phyloP scores from a whole-genome alignment of 2,888 invertebrate genomes.

The Ceriagrion tenellum region DNA sequence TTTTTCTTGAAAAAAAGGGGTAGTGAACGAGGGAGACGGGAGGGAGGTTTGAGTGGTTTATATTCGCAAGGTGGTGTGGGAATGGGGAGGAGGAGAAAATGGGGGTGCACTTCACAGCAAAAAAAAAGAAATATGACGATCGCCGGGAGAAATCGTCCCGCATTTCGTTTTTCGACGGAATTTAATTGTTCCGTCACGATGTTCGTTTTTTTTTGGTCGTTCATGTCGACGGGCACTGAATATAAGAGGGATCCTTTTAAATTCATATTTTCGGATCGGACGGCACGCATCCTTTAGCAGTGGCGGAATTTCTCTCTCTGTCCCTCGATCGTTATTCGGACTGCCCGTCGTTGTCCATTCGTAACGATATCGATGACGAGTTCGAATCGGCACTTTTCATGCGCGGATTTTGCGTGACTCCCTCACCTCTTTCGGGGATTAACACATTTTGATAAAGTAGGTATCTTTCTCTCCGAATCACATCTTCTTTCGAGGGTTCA shows the following conservation, averaged over 20 bases:
- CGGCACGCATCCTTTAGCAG: background rate
- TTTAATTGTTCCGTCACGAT: conserved; percentile 25
- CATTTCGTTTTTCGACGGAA: background rate
- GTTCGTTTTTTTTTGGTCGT: conserved; percentile 5
- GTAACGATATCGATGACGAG: background rate
- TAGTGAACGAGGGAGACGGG: too few relatives aligned
- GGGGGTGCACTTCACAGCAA: background rate
- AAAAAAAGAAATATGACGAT: background rate
- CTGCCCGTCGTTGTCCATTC: background rate
- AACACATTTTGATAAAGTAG: too few relatives aligned
- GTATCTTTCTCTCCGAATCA: too few relatives aligned
- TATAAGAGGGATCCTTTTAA: conserved; percentile 8
- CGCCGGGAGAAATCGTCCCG: background rate
- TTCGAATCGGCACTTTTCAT: background rate
- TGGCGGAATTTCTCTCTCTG: background rate
- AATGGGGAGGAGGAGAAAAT: background rate
- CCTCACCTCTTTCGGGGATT: background rate
- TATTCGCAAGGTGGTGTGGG: background rate
- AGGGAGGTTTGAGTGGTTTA: too few relatives aligned
- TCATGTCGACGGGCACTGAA: background rate
- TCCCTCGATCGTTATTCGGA: too few relatives aligned
- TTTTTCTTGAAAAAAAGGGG: too few relatives aligned
- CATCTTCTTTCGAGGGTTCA: too few relatives aligned
- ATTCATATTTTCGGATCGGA: background rate
- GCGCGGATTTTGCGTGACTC: background rate